A percentile compares a stretch with the other conserved stretches of the same genome.
These are phyloP conservation scores for Axinella damicornis DNA, from an alignment of 37 sponge, comb jelly and placozoan species.

Conservation along the genomic window DNA sequence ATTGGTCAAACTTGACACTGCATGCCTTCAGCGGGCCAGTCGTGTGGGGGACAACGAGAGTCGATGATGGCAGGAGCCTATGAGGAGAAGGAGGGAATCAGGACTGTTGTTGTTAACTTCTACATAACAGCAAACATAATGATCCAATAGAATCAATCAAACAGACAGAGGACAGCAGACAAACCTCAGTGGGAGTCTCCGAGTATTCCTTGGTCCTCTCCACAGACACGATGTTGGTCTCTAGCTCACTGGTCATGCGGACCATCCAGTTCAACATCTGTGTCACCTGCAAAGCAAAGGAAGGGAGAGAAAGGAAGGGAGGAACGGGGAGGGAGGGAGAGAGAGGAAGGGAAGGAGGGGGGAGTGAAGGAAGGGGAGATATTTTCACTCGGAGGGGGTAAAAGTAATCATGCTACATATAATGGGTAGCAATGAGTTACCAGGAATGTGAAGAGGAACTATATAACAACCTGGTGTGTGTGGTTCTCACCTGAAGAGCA, in stretches of 20 bases:
- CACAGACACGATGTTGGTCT: constrained; percentile 94
- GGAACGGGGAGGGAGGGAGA: no score
- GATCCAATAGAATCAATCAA: background rate
- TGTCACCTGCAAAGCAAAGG: constrained; percentile 70
- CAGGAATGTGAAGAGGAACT: no score
- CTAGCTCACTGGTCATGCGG: constrained; percentile 93
- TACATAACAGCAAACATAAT: background rate
- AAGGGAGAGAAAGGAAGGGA: no score
- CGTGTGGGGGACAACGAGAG: constrained; percentile 67
- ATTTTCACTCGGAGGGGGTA: no score
- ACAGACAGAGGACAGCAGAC: background rate
- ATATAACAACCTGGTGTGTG: no score
- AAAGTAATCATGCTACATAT: no score
- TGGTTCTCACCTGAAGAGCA: constrained; percentile 74
- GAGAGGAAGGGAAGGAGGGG: no score
- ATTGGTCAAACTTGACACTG: constrained; percentile 76
- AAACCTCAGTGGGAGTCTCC: constrained; percentile 81
- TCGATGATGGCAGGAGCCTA: constrained; percentile 82
- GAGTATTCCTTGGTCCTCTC: constrained; percentile 95
- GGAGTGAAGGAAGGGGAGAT: no score
- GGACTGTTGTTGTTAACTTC: no score
- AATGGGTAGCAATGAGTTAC: no score
- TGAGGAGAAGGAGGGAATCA: background rate
- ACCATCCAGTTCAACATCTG: constrained; percentile 90
- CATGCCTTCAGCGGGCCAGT: constrained; percentile 89